Base-by-base conservation (phyloP, 2,888 invertebrate genomes). In the Megaustenia siamemsis region DNA sequence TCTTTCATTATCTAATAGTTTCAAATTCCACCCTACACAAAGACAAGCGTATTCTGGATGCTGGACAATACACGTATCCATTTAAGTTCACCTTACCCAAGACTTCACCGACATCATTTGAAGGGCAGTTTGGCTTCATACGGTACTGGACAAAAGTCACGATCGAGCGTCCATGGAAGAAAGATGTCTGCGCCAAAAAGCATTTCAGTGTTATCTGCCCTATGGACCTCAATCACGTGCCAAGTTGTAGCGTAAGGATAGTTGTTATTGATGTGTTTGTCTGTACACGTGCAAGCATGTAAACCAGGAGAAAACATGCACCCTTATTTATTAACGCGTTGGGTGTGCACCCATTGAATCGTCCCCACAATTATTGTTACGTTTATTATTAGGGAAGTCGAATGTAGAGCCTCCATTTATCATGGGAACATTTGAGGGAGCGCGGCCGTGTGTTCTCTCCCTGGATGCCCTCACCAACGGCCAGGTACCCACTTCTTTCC, bases 151-250 rank as follows among this genome's bases (percentile, higher is more conserved):
- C 97, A 28, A 97, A 96, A 94, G 96, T 97, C 1, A 96, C 95
- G 0, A 94, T 97, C 21, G 97, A 97, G 91, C 95, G 97, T 32
- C 96, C 97, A 10, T 97, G 97, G 96, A 96, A 96, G 90, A 96
- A 96, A 91, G 97, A 97, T 94, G 96, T 97, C 91, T 97, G 97
- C 89, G 96, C 96, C 75, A 97, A 97, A 94, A 96, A 96, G 94
- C 96, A 96, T 3, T 97, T 98, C 92, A 97, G 96, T 78, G 96
- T 98, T 24, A 95, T 97, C 84, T 96, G 97, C 86, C 96, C 96
- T 4, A 95, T 97, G 89, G 97, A 98, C 94, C 95, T 98, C 88
- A 98, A 97, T 95, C 86, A 83, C 24, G 91, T 92, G 79, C 90
- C 92, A 0, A 88, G 89, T 45, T 90, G 92, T 4, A 87, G 87